Percentiles rank a stretch among this genome's conserved stretches.
Conservation (phyloP, 2,797 vertebrate genomes). For the Lacerta agilis region DNA sequence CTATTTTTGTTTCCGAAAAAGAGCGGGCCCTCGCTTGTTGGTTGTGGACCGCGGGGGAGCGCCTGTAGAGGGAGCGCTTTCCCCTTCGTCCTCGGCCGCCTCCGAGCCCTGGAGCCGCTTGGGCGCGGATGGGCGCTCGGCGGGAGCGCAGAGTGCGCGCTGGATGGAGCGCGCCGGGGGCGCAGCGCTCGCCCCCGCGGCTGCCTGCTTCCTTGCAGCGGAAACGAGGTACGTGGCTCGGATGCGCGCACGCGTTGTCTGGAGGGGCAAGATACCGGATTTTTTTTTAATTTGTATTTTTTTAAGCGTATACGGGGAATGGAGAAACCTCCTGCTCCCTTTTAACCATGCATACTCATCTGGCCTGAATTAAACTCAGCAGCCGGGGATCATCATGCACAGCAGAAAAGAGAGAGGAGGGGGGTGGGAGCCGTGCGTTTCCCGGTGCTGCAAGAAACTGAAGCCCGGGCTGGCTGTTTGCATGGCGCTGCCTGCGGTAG, state of each 20-base stretch:
- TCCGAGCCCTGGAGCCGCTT: not conserved
- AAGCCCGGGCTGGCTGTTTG: not conserved
- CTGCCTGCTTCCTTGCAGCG: not conserved
- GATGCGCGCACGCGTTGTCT: not conserved
- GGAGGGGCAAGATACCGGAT: rapidly evolving
- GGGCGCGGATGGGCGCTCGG: not conserved
- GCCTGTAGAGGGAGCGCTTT: conserved; percentile 11
- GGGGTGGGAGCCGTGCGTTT: no score
- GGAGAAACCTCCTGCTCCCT: not conserved
- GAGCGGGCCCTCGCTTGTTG: not conserved
- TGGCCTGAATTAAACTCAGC: not conserved
- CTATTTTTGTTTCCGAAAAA: no score
- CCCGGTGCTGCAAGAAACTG: not conserved
- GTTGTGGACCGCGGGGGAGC: not conserved
- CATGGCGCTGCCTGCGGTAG: not conserved
- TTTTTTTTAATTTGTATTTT: no score
- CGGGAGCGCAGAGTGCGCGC: not conserved
- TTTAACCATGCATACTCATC: not conserved
- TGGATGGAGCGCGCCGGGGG: not conserved
- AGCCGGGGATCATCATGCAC: no score
- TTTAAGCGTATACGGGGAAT: no score
- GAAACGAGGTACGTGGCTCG: not conserved
- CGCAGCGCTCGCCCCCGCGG: not conserved
- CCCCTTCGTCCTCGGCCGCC: not conserved
- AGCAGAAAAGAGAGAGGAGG: no score